These are phyloP conservation scores for Acyrthosiphon pisum DNA, from an alignment of 1,140 invertebrate species.

Conservation along the genomic window DNA sequence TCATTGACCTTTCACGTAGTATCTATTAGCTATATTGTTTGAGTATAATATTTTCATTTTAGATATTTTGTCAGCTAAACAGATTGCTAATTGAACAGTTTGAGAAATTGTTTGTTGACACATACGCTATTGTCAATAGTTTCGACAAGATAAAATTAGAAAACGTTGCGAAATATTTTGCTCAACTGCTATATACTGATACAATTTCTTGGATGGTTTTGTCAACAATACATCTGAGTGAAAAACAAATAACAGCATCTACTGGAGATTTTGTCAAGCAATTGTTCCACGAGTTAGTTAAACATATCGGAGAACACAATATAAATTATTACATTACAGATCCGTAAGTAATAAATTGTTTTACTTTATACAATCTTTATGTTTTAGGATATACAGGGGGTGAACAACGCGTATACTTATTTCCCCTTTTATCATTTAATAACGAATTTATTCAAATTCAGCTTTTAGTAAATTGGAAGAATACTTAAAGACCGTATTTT, in stretches of 20 bases:
- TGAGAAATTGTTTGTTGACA: background rate
- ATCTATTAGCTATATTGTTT: background rate
- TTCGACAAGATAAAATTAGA: background rate
- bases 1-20: background rate
- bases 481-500: background rate
- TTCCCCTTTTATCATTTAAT: background rate
- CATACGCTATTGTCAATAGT: background rate
- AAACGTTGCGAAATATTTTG: background rate
- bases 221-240: background rate
- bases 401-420: no score
- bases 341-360: background rate
- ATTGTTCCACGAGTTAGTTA: background rate
- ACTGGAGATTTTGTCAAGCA: background rate
- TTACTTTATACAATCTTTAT: background rate
- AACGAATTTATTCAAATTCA: background rate
- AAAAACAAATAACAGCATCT: background rate
- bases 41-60: background rate
- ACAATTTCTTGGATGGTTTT: background rate
- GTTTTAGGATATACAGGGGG: background rate
- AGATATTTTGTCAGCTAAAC: background rate
- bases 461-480: background rate
- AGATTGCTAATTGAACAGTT: background rate
- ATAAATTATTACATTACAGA: background rate
- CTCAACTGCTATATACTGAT: background rate
- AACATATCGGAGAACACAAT: background rate